Evolutionary conservation across 1,140 invertebrate species (phyloP), one percentile per base, ranked within the genome.

Genomic region (Metopolophium dirhodum): DNA sequence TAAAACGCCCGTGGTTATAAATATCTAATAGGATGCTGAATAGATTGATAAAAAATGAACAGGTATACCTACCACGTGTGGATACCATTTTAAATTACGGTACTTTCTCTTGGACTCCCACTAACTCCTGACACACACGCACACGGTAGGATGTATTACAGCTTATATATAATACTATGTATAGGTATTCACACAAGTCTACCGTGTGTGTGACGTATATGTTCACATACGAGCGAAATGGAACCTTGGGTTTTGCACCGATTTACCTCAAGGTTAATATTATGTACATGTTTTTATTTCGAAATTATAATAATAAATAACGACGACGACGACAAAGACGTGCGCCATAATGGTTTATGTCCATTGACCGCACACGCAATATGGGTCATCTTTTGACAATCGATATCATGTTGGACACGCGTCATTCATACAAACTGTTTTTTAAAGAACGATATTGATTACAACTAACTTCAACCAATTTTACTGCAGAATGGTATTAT

Each of bases 241-340:
- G 14, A 77, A n/a, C 61, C 61, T 77, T 77, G 61, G n/a, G n/a
- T 14, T 68, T 77, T 77, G 61, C 61, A 77, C 61, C n/a, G 61
- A 77, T 77, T 77, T n/a, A 77, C 61, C n/a, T 77, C 61, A n/a
- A 77, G 61, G 61, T 77, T 77, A 77, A n/a, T n/a, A 23, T 77
- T 77, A 77, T 77, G 61, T 77, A 30, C n/a, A n/a, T 77, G 61
- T 77, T 77, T 77, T 77, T 77, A 18, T 77, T 77, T 68, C 61
- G 61, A 77, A 77, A 77, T 77, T 77, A 77, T 77, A 77, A 77
- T 77, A 77, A 77, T 77, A 77, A 77, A 77, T n/a, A 68, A 68
- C 57, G 30, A 61, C 61, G 49, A 61, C 61, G 49, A 54, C 20
- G 14, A 77, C 61, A n/a, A 77, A 77, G 61, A 77, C 30, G 30